Evolutionary conservation across 2,113 vertebrate genomes (phyloP), one percentile per base, ranked within the genome.

Genomic region (Alligator sinensis): DNA sequence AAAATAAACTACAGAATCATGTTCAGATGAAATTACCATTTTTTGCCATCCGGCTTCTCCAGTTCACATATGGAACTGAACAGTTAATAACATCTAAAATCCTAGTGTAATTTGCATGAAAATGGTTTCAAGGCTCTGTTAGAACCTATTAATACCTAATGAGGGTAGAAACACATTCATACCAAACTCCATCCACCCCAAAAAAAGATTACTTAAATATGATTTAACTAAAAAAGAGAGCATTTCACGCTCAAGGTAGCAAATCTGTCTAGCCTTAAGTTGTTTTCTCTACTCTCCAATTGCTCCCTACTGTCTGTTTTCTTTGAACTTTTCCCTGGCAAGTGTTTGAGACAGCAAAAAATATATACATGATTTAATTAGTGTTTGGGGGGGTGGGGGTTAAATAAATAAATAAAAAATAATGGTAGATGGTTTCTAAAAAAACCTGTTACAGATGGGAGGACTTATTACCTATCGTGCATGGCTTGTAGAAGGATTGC

Each of bases 1-100:
- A 91, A 82, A 91, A 91, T 91, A 91, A 78, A 62, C 25, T 57
- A 60, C 77, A 86, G 89, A 91, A 74, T 89, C 87, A 89, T 62
- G 77, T 60, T 89, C 61, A 68, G 19, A 83, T 54, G 68, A 91
- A 86, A 17, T 80, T 82, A 54, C 70, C 59, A 47, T 76, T 57
- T 77, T 91, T 86, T 68, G 4, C 27, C 66, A 13, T 24, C 38
- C 70, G 22, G 60, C 64, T 68, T 76, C 77, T 34, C 70, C 70
- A 74, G 68, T 86, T 72, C 64, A 64, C 75, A 91, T 54, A 57
- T 34, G 66, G 64, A 91, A 86, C 27, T 30, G 30, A 60, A 77
- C 30, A 60, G 47, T 80, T 55, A 60, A 47, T 81, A 72, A 86
- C 70, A 91, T 81, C 76, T 74, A 47, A 66, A 27, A 54, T 17